Evolutionary conservation across 2,113 vertebrate genomes (phyloP), one percentile per base, ranked within the genome.

Genomic region (Lophotis ruficrista): DNA sequence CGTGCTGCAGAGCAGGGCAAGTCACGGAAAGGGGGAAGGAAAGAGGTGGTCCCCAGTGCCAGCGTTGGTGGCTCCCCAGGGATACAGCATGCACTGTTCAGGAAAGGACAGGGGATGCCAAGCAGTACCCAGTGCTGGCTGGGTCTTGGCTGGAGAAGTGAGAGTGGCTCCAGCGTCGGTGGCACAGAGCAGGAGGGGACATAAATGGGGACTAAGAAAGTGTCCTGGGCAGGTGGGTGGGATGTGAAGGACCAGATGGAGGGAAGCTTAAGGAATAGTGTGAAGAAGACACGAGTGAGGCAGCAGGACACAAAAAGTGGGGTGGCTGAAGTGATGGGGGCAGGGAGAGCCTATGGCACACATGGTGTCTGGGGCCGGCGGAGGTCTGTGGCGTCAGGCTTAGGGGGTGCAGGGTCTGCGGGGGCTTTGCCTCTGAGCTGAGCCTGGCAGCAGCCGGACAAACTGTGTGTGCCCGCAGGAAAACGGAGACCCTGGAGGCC

Each of bases 401-500:
- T 14, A 21, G 20, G 4, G 17, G 53, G 51, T 94, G 43, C 11
- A 43, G 64, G 38, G 35, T n/a, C 64, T 12, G 5, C 23, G 10
- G n/a, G 15, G 14, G 6, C 25, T 83, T 45, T 93, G 61, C 15
- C n/a, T 76, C 79, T 1, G 5, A 79, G 53, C 23, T 69, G 65
- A 82, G 37, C 50, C 72, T 53, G 58, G 24, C 10, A 12, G 65
- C 61, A 81, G 69, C 56, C 5, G 1, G 35, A 84, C 30, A 35
- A 16, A 65, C n/a, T 77, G 19, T 66, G 19, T 72, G 27, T 86
- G 84, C 66, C 94, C 20, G 43, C 95, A 98, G 98, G 97, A 98
- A 97, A 97, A 97, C 98, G 0, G 98, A 98, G 95, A 97, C 97
- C 1, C 93, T 98, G 43, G 98, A 98, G 78, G 96, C 98, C 23